Evolutionary conservation across 2,888 invertebrate species (phyloP).

Genomic region (Frankliniella fusca): DNA sequence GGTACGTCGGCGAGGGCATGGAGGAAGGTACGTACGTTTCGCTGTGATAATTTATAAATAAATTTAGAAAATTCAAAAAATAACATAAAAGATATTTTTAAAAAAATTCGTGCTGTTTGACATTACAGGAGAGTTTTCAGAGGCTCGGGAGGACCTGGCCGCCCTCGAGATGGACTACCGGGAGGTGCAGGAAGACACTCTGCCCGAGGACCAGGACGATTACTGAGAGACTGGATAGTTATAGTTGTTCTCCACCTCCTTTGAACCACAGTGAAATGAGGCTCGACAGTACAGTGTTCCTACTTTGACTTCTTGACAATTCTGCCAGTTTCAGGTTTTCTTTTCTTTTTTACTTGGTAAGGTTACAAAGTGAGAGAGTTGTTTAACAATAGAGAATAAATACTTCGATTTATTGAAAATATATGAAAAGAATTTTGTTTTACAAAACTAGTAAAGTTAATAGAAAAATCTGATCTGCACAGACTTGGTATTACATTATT

Average conservation of each 20-base stretch:
- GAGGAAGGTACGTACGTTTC: conserved; percentile 45
- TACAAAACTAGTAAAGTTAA: not conserved
- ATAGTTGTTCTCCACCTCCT: not conserved
- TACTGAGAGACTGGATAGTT: conserved; percentile 37
- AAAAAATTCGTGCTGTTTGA: not conserved
- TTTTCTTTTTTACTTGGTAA: not conserved
- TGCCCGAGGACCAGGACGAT: conserved; percentile 43
- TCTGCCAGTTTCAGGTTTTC: not conserved
- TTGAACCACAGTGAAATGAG: no score
- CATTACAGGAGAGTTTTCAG: conserved; percentile 43
- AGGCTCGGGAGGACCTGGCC: conserved; percentile 47
- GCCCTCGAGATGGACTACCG: conserved; percentile 48
- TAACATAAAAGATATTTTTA: no score
- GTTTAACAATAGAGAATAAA: not conserved
- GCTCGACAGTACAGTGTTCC: no score
- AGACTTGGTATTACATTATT: no score
- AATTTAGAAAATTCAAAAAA: no score
- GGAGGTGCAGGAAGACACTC: conserved; percentile 42
- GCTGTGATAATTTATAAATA: no score
- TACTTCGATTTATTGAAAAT: not conserved
- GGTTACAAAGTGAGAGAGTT: not conserved
- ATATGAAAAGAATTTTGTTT: not conserved
- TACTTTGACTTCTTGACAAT: no score
- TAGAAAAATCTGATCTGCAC: no score
- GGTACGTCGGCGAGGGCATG: conserved; percentile 53